Evolutionary conservation across 1,140 invertebrate species (phyloP), one percentile per base, ranked within the genome.

Genomic region (Camponotus floridanus): DNA sequence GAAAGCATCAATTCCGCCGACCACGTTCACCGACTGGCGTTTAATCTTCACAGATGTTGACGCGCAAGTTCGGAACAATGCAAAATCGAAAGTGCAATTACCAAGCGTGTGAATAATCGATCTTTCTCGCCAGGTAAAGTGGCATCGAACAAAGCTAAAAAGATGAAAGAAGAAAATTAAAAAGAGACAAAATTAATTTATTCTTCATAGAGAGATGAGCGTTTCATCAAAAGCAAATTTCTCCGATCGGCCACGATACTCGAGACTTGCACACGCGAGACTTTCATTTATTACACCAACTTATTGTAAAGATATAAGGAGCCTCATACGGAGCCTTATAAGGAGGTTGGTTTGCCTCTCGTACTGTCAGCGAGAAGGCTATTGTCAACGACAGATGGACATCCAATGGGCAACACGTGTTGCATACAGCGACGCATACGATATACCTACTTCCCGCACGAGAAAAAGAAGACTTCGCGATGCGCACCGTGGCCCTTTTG

Each of bases 341-440:
- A 91, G 85, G 89, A 78, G 65, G 87, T 88, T 88, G 91, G 89
- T 86, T 92, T 88, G 73, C 89, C 88, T 92, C 91, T 90, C 86
- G 90, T 90, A 71, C 91, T 92, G 92, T 93, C 92, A 93, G 89
- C 88, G 92, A 92, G 86, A 90, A 92, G 90, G 88, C 90, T 92
- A 93, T 93, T 93, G 92, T 93, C 92, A 92, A 91, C 92, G 91
- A 91, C 92, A 92, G 92, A 93, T 93, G 93, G 92, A 93, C 92
- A 90, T 93, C 92, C 91, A 94, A 93, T 92, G 90, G 90, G 86
- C 88, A 92, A 91, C 91, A 92, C 91, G 92, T 91, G 92, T 92
- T 90, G 91, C 92, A 93, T 93, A 93, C 90, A 88, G 85, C 81
- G 76, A 64, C 15, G 74, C 70, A 64, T 74, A 80, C 83, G 86